Percentiles rank a stretch among this genome's conserved stretches.
Evolutionary conservation across 2,113 vertebrate genomes (phyloP).

Genomic region (Macquaria australasica): DNA sequence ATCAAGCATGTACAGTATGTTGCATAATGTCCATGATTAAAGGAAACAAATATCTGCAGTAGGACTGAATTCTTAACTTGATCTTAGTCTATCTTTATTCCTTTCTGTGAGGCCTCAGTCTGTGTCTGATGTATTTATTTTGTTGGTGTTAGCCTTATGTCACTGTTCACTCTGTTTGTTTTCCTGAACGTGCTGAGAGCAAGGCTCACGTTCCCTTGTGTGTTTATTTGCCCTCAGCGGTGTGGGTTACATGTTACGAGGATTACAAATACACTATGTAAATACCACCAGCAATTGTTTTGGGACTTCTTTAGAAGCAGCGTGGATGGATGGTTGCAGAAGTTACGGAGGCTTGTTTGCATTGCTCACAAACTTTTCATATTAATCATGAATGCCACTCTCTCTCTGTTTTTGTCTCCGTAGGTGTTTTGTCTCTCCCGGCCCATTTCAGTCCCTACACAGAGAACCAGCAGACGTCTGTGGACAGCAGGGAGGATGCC

Average conservation of each 20-base stretch:
- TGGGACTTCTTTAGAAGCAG: conserved; percentile 3
- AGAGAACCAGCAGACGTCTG: conserved; percentile 85
- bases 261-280: conserved; percentile 40
- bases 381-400: conserved; percentile 9
- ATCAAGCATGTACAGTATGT: background rate
- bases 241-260: conserved; percentile 35
- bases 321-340: background rate
- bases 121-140: conserved; percentile 9
- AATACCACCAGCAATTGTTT: conserved; percentile 36
- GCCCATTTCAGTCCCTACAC: conserved; percentile 97
- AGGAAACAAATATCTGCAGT: background rate
- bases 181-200: conserved; percentile 49
- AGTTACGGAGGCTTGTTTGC: background rate
- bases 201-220: conserved; percentile 32
- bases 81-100: background rate
- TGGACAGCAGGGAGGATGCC: conserved; percentile 91
- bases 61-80: background rate
- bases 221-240: conserved; percentile 56
- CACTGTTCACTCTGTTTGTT: conserved; percentile 44
- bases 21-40: background rate
- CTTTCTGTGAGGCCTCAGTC: background rate
- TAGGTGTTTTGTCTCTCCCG: conserved; percentile 96
- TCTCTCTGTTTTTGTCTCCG: conserved; percentile 53
- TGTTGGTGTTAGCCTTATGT: conserved; percentile 54
- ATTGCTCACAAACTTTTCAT: background rate